Evolutionary conservation across 2,797 vertebrate species (phyloP), one percentile per base, ranked within the genome.

Genomic region (Girardinus metallicus): DNA sequence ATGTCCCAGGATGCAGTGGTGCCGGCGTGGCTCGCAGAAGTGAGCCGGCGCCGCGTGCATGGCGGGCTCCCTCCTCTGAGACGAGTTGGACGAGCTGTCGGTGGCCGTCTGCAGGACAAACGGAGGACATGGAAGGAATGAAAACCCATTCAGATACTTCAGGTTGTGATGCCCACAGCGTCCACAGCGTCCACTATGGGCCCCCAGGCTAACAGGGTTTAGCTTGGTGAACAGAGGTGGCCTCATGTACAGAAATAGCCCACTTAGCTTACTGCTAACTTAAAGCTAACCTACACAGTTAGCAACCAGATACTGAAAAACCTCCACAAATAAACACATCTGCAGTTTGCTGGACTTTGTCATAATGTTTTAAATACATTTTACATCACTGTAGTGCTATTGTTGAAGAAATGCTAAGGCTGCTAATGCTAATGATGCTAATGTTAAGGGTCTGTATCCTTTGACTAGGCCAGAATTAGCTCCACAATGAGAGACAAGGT

Each of bases 41-140:
- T 92, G 90, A 80, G 97, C 96, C 46, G 97, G 97, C 26, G 96
- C 95, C 83, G 97, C 92, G 86, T 95, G 94, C 78, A 95, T 81
- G 31, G 95, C 93, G 44, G 95, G 95, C 85, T 99, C 98, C 87
- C 96, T 97, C 95, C 96, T 97, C 90, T 98, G 97, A 74, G 98
- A 99, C n/a, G 98, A 99, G 94, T 97, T 99, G 78, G 97, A 99
- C 74, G 98, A 99, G 93, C 97, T 99, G 90, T 99, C 98, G n/a
- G 98, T 99, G 86, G 98, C 97, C 31, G 97, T 98, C 98, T 99
- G 92, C 10, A 74, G 75, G 80, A 74, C 3, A 55, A 18, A 51
- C 13, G n/a, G 39, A 60, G 15, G 2, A 66, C 29, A 36, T n/a
- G 31, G 6, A 36, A 51, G 23, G 6, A 41, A 1, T 5, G 18